Base-by-base conservation (phyloP, 2,113 vertebrate species). In the Pseudorectes ferrugineus region DNA sequence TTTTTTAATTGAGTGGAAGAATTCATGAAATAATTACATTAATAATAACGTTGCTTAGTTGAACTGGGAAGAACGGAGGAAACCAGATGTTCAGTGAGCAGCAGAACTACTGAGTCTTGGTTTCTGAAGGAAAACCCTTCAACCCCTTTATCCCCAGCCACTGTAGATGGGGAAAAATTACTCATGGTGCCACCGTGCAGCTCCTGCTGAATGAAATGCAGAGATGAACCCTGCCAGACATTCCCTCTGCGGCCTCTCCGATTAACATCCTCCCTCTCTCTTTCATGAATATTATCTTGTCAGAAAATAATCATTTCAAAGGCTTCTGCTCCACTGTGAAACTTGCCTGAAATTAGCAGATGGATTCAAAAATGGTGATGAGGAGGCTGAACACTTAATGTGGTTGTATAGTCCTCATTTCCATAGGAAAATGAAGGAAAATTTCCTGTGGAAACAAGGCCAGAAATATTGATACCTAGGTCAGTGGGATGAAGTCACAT, bases 11-110 rank as follows among this genome's bases (percentile, higher is more conserved):
- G 79, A 20, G 29, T 88, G 79, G 88, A 94, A 94, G 74, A 95
- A 94, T 84, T 92, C 33, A 63, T 70, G 19, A 86, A 93, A 90
- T 88, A 90, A 88, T 92, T 76, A 63, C 28, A 49, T 94, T 88
- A 84, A 55, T 90, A 83, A 71, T 63, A 87, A 54, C 1, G 13
- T 89, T 77, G 51, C 43, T 80, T 68, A 65, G 65, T 73, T 81
- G 73, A 79, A 36, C n/a, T 77, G 68, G 6, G 74, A 33, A 54
- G 51, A 90, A 83, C 0, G 1, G 63, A 83, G 63, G 29, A 80
- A 93, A 92, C 40, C 61, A 58, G 38, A 85, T 85, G 63, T 51
- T 83, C 55, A 36, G 0, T 31, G 52, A 74, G 68, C 51, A 88
- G 55, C 51, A 80, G 59, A 86, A 46, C 14, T n/a, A 35, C 10